phyloP scores from a whole-genome alignment of 2,797 vertebrate species.

The Streptopelia turtur region DNA sequence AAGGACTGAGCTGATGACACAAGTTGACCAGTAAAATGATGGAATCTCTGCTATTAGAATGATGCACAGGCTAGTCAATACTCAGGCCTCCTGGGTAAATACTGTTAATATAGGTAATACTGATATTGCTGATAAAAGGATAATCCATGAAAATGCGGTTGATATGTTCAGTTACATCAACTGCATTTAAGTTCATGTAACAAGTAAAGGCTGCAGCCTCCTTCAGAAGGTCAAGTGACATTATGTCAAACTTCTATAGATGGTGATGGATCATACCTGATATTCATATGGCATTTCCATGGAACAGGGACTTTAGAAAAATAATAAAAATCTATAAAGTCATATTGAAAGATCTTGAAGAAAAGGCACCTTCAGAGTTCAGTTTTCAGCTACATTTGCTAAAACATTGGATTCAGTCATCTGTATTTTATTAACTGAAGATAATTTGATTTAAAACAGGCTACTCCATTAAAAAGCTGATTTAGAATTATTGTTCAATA shows the following conservation, averaged over 20 bases:
- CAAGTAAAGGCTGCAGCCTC: neutral
- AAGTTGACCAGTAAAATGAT: neutral
- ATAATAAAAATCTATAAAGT: neutral
- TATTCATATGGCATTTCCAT: neutral
- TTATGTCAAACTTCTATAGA: neutral
- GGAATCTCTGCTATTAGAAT: neutral
- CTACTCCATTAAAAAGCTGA: neutral
- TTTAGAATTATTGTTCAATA: neutral
- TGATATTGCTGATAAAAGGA: neutral
- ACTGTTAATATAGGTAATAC: neutral
- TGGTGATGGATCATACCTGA: neutral
- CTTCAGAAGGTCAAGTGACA: neutral
- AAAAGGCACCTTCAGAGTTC: neutral
- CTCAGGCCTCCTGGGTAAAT: neutral
- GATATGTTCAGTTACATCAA: neutral
- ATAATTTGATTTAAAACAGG: neutral
- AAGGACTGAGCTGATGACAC: neutral
- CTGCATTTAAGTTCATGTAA: neutral
- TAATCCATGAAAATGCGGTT: neutral
- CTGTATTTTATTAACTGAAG: neutral
- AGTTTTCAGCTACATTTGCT: neutral
- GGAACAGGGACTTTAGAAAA: neutral
- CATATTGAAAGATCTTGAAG: neutral
- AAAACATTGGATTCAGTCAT: neutral
- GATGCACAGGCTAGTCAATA: neutral